phyloP scores from a whole-genome alignment of 2,797 vertebrate species.

The Poecilia wingei region DNA sequence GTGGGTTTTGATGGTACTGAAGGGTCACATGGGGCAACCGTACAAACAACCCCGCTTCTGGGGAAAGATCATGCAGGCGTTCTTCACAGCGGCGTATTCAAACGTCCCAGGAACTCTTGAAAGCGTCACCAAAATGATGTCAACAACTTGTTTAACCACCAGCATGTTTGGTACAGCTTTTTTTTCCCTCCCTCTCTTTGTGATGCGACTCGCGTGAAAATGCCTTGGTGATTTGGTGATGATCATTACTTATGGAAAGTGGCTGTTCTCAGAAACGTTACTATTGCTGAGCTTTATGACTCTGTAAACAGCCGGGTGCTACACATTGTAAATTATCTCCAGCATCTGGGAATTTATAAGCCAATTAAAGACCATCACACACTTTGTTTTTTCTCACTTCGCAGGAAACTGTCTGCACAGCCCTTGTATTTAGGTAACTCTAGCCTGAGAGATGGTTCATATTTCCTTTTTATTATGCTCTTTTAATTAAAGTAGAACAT shows the following conservation, averaged over 20 bases:
- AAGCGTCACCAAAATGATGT: conserved; percentile 38
- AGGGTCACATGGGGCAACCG: neutral
- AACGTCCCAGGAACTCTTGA: conserved; percentile 41
- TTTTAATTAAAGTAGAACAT: neutral
- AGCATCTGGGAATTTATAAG: conserved; percentile 32
- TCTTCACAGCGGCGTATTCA: conserved; percentile 38
- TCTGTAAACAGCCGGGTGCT: conserved; percentile 42
- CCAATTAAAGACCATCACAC: conserved; percentile 36
- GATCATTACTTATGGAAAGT: conserved; percentile 16
- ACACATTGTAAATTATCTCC: conserved; percentile 41
- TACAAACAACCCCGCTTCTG: conserved; percentile 27
- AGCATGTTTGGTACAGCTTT: conserved; percentile 70
- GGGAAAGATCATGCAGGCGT: conserved; percentile 39
- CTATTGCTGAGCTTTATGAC: conserved; percentile 15
- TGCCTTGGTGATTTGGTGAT: conserved; percentile 39
- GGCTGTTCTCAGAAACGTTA: conserved; percentile 6
- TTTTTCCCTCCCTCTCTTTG: conserved; percentile 15
- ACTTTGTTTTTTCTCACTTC: conserved; percentile 12
- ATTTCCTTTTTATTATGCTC: conserved; percentile 16
- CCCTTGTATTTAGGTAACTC: conserved; percentile 26
- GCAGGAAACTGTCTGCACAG: conserved; percentile 20
- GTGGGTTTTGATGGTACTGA: neutral
- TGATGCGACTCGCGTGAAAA: conserved; percentile 46
- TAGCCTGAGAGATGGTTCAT: neutral
- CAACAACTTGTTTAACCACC: conserved; percentile 56